phyloP scores from a whole-genome alignment of 2,113 vertebrate species.

The Nesoenas mayeri region DNA sequence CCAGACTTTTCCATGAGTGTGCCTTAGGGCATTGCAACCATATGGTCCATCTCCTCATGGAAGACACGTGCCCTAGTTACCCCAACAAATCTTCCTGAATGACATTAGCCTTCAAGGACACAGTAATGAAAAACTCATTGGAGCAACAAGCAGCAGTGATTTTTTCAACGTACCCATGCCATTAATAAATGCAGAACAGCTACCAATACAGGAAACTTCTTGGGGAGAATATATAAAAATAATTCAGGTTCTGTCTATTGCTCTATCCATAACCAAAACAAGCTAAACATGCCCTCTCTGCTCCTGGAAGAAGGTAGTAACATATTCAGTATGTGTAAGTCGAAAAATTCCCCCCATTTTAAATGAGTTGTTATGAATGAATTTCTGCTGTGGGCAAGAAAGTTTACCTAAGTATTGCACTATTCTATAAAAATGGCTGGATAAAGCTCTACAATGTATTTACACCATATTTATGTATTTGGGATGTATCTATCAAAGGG shows the following conservation, averaged over 20 bases:
- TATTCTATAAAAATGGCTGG: background rate
- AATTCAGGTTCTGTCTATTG: background rate
- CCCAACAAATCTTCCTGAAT: background rate
- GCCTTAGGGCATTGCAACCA: background rate
- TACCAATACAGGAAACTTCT: background rate
- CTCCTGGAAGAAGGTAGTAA: background rate
- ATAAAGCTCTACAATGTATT: background rate
- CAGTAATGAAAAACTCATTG: background rate
- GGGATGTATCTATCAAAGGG: background rate
- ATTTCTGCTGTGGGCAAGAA: background rate
- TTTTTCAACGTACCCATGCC: background rate
- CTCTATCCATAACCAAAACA: background rate
- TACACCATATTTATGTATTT: background rate
- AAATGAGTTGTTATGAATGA: background rate
- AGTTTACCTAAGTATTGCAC: background rate
- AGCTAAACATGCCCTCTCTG: background rate
- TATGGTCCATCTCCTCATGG: background rate
- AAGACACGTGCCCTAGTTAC: background rate
- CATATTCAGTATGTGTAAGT: background rate
- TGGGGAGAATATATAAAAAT: background rate
- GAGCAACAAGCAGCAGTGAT: background rate
- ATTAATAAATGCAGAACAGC: background rate
- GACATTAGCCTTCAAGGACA: constrained; percentile 4
- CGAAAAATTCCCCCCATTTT: background rate
- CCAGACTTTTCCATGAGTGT: background rate